phyloP scores from a whole-genome alignment of 2,797 vertebrate species.

The Pseudochirops corinnae region DNA sequence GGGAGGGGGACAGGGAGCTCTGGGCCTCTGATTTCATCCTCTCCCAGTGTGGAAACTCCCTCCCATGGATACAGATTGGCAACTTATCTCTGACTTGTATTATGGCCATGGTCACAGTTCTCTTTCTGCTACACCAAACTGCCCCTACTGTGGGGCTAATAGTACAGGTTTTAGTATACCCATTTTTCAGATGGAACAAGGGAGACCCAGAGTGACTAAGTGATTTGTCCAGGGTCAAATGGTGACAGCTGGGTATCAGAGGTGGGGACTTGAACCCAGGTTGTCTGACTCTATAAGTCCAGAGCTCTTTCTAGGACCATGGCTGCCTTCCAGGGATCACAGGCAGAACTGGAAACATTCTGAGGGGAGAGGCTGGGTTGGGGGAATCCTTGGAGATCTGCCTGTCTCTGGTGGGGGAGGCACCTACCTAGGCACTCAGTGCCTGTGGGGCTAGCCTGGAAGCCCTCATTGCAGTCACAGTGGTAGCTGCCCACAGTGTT shows the following conservation, averaged over 20 bases:
- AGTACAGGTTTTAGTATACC: neutral
- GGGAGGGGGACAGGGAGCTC: neutral
- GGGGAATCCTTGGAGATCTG: rapidly evolving
- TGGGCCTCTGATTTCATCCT: neutral
- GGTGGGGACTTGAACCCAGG: neutral
- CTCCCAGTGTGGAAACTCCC: neutral
- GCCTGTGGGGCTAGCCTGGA: slow-evolving; percentile 90
- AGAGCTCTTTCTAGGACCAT: neutral
- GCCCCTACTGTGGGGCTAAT: neutral
- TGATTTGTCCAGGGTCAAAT: neutral
- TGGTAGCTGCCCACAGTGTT: slow-evolving; percentile 94
- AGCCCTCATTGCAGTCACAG: slow-evolving; percentile 94
- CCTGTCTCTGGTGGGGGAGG: neutral
- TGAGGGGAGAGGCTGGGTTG: neutral
- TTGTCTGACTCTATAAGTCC: neutral
- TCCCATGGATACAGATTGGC: neutral
- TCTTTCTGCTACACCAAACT: neutral
- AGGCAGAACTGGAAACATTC: neutral
- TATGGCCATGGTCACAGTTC: neutral
- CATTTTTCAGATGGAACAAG: neutral
- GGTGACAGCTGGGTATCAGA: neutral
- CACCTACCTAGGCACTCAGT: slow-evolving; percentile 94
- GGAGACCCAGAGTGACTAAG: neutral
- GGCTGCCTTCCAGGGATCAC: neutral
- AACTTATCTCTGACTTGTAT: neutral